Evolutionary conservation across 1,140 invertebrate genomes (phyloP).

Genomic region (Lethrus apterus): DNA sequence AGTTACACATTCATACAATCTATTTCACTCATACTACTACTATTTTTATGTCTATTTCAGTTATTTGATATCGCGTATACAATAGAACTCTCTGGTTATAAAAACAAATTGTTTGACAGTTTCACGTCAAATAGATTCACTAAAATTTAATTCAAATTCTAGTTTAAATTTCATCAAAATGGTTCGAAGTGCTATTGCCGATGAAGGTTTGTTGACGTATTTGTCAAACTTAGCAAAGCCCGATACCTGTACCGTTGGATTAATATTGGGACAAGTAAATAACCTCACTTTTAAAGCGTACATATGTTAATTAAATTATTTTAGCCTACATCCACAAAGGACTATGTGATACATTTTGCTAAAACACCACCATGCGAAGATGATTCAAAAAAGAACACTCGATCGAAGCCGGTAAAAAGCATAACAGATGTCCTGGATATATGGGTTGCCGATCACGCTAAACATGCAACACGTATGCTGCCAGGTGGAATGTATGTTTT

Average conservation of each 20-base stretch:
- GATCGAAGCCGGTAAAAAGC: constrained; percentile 26
- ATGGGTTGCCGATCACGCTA: constrained; percentile 62
- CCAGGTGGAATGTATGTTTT: constrained; percentile 73
- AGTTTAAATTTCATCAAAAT: constrained; percentile 31
- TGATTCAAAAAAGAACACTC: constrained; percentile 34
- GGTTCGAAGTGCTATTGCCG: constrained; percentile 44
- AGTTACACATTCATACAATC: no score
- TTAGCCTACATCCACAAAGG: constrained; percentile 53
- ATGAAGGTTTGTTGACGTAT: constrained; percentile 44
- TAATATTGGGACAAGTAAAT: constrained; percentile 61
- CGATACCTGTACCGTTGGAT: constrained; percentile 52
- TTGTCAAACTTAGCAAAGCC: constrained; percentile 39
- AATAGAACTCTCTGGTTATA: background rate
- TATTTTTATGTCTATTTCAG: no score
- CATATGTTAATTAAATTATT: constrained; percentile 24
- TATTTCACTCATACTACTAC: no score
- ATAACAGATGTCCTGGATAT: constrained; percentile 47
- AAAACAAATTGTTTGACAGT: constrained; percentile 8
- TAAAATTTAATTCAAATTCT: constrained; percentile 7
- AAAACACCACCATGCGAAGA: constrained; percentile 54
- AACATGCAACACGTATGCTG: constrained; percentile 70
- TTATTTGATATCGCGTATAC: no score
- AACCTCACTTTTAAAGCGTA: constrained; percentile 22
- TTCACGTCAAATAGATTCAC: constrained; percentile 1
- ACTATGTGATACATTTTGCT: constrained; percentile 65